phyloP scores from a whole-genome alignment of 2,113 vertebrate species.

The Petromus typicus region DNA sequence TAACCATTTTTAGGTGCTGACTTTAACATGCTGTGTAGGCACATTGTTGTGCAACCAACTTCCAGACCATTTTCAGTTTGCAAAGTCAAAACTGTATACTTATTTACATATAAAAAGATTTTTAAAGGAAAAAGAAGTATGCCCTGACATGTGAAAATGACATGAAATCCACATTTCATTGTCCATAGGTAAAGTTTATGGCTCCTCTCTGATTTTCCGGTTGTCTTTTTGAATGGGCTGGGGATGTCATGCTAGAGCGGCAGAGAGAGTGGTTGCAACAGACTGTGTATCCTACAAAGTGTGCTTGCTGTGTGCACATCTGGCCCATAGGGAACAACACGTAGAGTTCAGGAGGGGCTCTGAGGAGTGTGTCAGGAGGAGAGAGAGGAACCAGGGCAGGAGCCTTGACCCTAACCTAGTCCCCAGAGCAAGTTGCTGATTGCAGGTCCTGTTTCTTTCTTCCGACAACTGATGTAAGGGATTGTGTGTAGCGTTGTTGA shows the following conservation, averaged over 20 bases:
- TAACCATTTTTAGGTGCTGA: neutral
- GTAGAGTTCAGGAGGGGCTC: neutral
- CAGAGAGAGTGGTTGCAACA: neutral
- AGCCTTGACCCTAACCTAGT: neutral
- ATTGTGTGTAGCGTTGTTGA: neutral
- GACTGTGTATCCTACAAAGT: neutral
- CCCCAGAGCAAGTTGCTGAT: too few relatives aligned
- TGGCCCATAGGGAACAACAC: neutral
- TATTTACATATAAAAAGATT: neutral
- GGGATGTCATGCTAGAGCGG: fast-evolving
- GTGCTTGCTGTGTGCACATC: neutral
- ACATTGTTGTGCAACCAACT: too few relatives aligned
- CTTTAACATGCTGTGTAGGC: neutral
- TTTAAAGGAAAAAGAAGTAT: neutral
- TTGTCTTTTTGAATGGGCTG: neutral
- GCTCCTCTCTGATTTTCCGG: neutral
- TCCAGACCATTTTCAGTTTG: neutral
- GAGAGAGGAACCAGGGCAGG: too few relatives aligned
- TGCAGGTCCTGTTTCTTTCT: neutral
- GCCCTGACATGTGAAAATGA: neutral
- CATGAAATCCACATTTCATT: neutral
- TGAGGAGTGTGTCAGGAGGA: neutral
- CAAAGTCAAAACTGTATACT: neutral
- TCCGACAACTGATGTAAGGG: neutral
- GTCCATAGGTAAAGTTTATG: neutral